Evolutionary conservation across 1,140 invertebrate genomes (phyloP).

Genomic region (Pseudomyrmex concolor): DNA sequence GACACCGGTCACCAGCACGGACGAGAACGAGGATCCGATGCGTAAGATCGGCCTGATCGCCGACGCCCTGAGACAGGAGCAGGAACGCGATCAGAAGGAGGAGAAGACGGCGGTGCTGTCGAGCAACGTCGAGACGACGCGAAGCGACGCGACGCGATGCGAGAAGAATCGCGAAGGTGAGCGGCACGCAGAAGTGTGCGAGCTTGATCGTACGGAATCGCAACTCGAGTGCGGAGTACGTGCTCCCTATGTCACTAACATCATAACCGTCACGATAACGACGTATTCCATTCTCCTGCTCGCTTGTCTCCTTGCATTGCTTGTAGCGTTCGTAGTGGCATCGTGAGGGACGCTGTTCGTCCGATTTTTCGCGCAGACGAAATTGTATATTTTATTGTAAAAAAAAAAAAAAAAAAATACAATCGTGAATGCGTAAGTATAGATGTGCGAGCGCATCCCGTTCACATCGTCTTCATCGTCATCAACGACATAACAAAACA

Average conservation of each 20-base stretch:
- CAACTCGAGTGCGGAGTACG: neutral
- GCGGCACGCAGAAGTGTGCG: conserved; percentile 56
- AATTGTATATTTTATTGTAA: conserved; percentile 12
- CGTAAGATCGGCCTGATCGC: neutral
- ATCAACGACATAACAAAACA: neutral
- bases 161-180: conserved; percentile 66
- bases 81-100: conserved; percentile 49
- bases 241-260: conserved; percentile 67
- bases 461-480: conserved; percentile 24
- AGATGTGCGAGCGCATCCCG: conserved; percentile 8
- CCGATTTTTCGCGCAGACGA: conserved; percentile 37
- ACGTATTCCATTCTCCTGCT: conserved; percentile 64
- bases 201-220: conserved; percentile 43
- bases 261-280: conserved; percentile 63
- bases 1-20: neutral
- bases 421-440: conserved; percentile 28
- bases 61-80: neutral
- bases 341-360: conserved; percentile 50
- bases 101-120: conserved; percentile 49
- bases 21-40: conserved; percentile 1
- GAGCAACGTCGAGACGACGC: conserved; percentile 39
- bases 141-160: neutral
- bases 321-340: conserved; percentile 67
- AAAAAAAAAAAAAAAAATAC: no score
- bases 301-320: conserved; percentile 73